Evolutionary conservation across 2,113 vertebrate species (phyloP).

Genomic region (Thunnus maccoyii): DNA sequence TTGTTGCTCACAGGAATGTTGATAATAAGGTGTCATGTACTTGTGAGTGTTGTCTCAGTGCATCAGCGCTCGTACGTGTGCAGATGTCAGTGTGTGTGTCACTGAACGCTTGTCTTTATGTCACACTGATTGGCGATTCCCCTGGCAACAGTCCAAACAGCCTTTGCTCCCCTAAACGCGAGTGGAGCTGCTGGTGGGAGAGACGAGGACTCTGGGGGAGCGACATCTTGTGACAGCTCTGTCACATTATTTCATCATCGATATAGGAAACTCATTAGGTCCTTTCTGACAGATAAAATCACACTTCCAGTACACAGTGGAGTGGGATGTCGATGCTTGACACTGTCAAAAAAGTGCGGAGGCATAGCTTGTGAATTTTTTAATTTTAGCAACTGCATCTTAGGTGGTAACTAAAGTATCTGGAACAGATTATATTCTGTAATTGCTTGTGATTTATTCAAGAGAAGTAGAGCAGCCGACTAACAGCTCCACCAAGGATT

Average conservation of each 20-base stretch:
- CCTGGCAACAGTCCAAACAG: slow-evolving; percentile 46
- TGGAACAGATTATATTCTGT: slow-evolving; percentile 47
- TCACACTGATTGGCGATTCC: slow-evolving; percentile 50
- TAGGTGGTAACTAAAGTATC: slow-evolving; percentile 28
- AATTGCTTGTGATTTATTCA: slow-evolving; percentile 64
- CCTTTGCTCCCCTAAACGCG: slow-evolving; percentile 38
- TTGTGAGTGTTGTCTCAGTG: slow-evolving; percentile 10
- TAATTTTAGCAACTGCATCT: slow-evolving; percentile 20
- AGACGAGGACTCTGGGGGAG: slow-evolving; percentile 5
- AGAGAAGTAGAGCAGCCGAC: slow-evolving; percentile 26
- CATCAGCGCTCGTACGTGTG: not conserved
- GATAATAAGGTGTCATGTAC: slow-evolving; percentile 42
- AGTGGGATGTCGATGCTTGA: not conserved
- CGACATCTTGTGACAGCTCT: slow-evolving; percentile 60
- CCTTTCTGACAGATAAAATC: slow-evolving; percentile 42
- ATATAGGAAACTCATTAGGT: slow-evolving; percentile 53
- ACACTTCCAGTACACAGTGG: slow-evolving; percentile 23
- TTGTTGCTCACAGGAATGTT: slow-evolving; percentile 20
- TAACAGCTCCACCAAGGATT: slow-evolving; percentile 33
- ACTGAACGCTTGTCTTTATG: slow-evolving; percentile 52
- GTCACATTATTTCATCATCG: slow-evolving; percentile 69
- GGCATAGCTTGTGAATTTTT: slow-evolving; percentile 20
- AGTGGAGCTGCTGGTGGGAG: slow-evolving; percentile 12
- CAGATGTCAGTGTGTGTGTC: slow-evolving; percentile 7
- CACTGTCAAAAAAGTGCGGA: not conserved